Percentiles rank a stretch among this genome's conserved stretches.
phyloP scores from a whole-genome alignment of 92 coral and sea anemone species.

The Chrysogorgia sp. region DNA sequence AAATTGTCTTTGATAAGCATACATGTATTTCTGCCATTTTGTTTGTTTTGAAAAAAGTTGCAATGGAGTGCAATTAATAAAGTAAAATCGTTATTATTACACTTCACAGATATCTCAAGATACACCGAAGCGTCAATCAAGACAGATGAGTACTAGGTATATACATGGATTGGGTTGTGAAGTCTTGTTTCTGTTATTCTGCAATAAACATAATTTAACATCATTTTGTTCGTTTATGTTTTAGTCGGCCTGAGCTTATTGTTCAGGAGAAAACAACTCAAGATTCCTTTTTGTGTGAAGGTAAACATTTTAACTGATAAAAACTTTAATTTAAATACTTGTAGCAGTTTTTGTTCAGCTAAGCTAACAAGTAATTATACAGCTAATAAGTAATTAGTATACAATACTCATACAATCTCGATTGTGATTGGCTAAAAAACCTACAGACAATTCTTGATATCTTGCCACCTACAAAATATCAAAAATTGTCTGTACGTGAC shows the following conservation, averaged over 20 bases:
- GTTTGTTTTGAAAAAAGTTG: too few species aligned
- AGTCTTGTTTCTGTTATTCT: background rate
- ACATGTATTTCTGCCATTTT: too few species aligned
- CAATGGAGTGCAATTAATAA: background rate
- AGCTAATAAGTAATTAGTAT: too few species aligned
- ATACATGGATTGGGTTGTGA: background rate
- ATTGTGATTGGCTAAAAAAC: too few species aligned
- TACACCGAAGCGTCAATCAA: slow-evolving; percentile 11
- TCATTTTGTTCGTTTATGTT: background rate
- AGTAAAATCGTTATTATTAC: background rate
- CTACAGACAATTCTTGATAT: too few species aligned
- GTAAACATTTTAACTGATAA: background rate
- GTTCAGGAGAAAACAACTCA: background rate
- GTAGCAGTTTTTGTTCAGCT: too few species aligned
- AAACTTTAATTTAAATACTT: too few species aligned
- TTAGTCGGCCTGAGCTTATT: background rate
- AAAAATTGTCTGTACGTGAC: too few species aligned
- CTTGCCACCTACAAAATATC: too few species aligned
- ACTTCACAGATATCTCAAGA: background rate
- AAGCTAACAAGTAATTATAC: background rate
- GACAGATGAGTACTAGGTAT: background rate
- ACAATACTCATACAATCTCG: too few species aligned
- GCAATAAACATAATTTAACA: background rate
- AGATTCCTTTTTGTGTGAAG: background rate
- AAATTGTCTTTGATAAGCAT: too few species aligned